These are phyloP conservation scores for Hyles lineata DNA, from an alignment of 2,888 invertebrate genomes.

Conservation along the genomic window DNA sequence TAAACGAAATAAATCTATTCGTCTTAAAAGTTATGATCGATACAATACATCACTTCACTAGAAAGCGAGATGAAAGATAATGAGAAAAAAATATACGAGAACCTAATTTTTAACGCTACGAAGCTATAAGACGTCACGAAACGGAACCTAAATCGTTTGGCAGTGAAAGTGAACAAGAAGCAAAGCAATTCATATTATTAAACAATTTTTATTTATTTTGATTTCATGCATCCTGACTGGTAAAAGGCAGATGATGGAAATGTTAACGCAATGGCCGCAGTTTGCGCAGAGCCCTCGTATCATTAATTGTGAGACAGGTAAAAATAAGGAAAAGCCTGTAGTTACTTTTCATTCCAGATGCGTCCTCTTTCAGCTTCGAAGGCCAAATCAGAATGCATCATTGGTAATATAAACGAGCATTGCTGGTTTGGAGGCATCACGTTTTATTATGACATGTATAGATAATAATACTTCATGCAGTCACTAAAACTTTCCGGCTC, in stretches of 20 bases:
- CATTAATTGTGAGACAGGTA: conserved; percentile 8
- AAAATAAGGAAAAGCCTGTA: conserved; percentile 49
- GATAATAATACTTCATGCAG: conserved; percentile 31
- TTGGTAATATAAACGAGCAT: conserved; percentile 59
- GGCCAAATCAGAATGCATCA: conserved; percentile 66
- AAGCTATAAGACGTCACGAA: conserved; percentile 64
- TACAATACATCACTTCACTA: conserved; percentile 59
- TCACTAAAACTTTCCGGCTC: neutral
- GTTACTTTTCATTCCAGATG: conserved; percentile 68
- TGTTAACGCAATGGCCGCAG: neutral
- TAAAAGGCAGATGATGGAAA: conserved; percentile 5
- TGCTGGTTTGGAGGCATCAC: conserved; percentile 60
- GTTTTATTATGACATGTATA: conserved; percentile 50
- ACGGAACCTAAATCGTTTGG: conserved; percentile 71
- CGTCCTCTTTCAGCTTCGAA: conserved; percentile 67
- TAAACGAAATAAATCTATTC: neutral
- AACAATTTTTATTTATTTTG: conserved; percentile 53
- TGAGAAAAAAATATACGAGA: conserved; percentile 51
- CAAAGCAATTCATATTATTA: conserved; percentile 67
- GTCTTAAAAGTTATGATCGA: conserved; percentile 30
- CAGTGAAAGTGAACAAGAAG: conserved; percentile 77
- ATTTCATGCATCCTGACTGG: conserved; percentile 27
- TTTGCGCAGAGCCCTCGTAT: conserved; percentile 1
- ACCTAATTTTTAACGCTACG: conserved; percentile 61
- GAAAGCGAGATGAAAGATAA: conserved; percentile 65